phyloP scores from a whole-genome alignment of 2,797 vertebrate species.

The Alectoris magna region DNA sequence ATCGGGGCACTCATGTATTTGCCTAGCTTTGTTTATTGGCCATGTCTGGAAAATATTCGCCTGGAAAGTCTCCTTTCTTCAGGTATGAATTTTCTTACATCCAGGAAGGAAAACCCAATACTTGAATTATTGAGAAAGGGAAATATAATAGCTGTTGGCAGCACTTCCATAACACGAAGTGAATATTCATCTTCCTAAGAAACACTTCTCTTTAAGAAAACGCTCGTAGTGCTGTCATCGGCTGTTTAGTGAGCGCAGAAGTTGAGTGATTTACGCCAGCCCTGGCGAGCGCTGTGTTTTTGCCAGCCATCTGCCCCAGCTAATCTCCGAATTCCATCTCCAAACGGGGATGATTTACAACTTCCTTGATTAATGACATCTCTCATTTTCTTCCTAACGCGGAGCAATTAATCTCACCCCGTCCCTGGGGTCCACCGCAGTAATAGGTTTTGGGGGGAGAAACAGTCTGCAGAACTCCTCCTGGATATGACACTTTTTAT shows the following conservation, averaged over 20 bases:
- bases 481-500: not conserved
- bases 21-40: not conserved
- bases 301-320: constrained; percentile 33
- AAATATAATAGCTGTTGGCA: not conserved
- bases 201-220: not conserved
- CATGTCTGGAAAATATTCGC: fast-evolving
- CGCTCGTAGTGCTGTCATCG: not conserved
- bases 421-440: not conserved
- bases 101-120: not conserved
- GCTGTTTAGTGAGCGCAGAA: constrained; percentile 7
- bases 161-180: not conserved
- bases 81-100: not conserved
- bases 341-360: not conserved
- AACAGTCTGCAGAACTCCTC: not conserved
- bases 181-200: constrained; percentile 9
- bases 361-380: constrained; percentile 51
- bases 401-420: constrained; percentile 38
- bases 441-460: not conserved
- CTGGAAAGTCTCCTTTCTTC: not conserved
- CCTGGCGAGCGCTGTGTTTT: not conserved
- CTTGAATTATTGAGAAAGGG: not conserved
- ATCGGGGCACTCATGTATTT: fast-evolving
- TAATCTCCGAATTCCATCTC: constrained; percentile 42
- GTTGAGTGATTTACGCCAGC: constrained; percentile 12
- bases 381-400: constrained; percentile 40